Base-by-base conservation (phyloP, 1,140 invertebrate genomes). In the Brachionus angularis region DNA sequence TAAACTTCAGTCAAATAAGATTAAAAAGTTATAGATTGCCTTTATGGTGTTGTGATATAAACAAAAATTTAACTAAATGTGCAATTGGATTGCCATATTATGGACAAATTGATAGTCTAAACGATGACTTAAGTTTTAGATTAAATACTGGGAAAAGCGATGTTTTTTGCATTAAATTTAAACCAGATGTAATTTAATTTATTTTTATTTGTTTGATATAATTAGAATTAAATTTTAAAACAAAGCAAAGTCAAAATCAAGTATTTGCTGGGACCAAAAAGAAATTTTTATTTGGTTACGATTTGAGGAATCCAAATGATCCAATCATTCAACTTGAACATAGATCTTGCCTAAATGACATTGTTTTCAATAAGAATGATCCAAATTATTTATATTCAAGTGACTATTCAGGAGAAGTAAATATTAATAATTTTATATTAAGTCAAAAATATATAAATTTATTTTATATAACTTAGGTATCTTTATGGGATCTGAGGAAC, bases 351-450 rank as follows among this genome's bases (percentile, higher is more conserved):
- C 10, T 58, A 23, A 58, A 58, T 58, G 33, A 58, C 12, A 39
- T 58, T 16, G 12, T 58, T 25, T 58, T 58, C n/a, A 39, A 23
- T 58, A 18, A 39, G 3, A 67, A 34, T 21, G 29, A 67, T 50
- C 47, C 33, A 12, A 67, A 67, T 23, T 67, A 47, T 50, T 47
- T 67, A 33, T 67, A 47, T 36, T 27, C 29, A 8, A 46, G 21
- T 50, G 62, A 67, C 47, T 67, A 29, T 49, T 18, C 42, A 23
- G 62, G 62, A 47, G 47, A 67, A n/a, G 62, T 67, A 34, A 14
- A 14, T 14, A 5, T 25, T 8, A 55, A 7, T 23, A 0, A 27
- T 4, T 1, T 29, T 27, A 5, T 31, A 0, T 1, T 29, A 47
- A 47, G 44, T n/a, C n/a, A n/a, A n/a, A n/a, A n/a, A n/a, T n/a